These are phyloP conservation scores for Drosophila albomicans DNA, from an alignment of 1,140 invertebrate genomes.

Conservation along the genomic window DNA sequence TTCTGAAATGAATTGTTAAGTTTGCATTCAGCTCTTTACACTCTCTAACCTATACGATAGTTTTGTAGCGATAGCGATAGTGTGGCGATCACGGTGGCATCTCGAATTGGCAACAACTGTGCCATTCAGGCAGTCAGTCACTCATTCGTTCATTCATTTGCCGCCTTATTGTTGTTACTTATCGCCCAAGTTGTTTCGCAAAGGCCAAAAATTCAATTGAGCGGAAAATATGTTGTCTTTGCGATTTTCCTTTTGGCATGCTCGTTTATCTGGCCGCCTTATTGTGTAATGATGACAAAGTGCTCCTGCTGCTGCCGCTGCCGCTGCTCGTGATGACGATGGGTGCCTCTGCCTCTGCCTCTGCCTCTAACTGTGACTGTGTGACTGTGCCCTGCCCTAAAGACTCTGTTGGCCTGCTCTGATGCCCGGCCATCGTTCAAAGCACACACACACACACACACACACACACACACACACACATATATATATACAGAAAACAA, in stretches of 20 bases:
- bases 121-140: conserved; percentile 6
- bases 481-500: background rate
- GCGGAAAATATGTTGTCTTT: conserved; percentile 82
- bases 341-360: background rate
- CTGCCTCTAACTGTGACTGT: background rate
- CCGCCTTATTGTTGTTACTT: conserved; percentile 81
- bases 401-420: conserved; percentile 4
- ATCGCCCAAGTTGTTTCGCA: conserved; percentile 69
- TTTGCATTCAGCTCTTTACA: too few species aligned
- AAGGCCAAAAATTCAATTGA: conserved; percentile 81
- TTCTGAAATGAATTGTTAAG: too few species aligned
- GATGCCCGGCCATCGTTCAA: conserved; percentile 41
- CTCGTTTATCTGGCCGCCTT: conserved; percentile 58
- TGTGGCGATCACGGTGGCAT: conserved; percentile 24
- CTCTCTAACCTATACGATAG: too few species aligned
- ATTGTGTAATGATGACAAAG: conserved; percentile 82
- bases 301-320: conserved; percentile 54
- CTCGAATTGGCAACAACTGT: conserved; percentile 32
- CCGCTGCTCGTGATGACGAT: conserved; percentile 15
- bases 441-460: background rate
- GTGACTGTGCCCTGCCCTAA: background rate
- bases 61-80: background rate
- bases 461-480: too few species aligned
- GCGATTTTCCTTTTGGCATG: conserved; percentile 73
- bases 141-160: conserved; percentile 59